phyloP scores from a whole-genome alignment of 30 jellyfish, hydroid and myxozoan genomes.

The Rhopilema esculentum region DNA sequence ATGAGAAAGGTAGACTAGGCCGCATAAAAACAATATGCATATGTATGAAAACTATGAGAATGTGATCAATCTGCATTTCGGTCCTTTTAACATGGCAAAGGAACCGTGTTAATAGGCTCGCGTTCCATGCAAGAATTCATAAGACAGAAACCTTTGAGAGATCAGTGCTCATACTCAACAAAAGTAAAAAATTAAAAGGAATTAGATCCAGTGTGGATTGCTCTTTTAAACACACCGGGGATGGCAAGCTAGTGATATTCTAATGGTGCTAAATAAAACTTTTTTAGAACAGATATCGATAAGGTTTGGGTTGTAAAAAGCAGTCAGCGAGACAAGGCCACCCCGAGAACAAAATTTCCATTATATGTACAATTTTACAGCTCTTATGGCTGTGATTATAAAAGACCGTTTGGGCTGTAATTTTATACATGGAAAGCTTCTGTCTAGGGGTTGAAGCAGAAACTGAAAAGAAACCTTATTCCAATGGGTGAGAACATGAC shows the following conservation, averaged over 20 bases:
- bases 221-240: not conserved
- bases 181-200: not conserved
- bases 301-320: too few species aligned
- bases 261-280: not conserved
- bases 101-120: not conserved
- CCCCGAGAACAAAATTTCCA: too few species aligned
- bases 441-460: too few species aligned
- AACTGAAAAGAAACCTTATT: not conserved
- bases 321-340: too few species aligned
- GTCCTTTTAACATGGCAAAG: not conserved
- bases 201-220: not conserved
- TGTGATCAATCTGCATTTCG: not conserved
- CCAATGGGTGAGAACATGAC: not conserved
- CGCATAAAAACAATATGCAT: not conserved
- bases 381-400: too few species aligned
- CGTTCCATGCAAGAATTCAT: not conserved
- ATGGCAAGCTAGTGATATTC: not conserved
- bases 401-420: too few species aligned
- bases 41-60: not conserved
- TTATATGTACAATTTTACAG: too few species aligned
- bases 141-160: not conserved
- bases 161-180: not conserved
- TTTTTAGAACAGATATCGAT: not conserved
- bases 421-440: too few species aligned
- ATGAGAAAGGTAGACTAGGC: not conserved